A percentile compares a stretch with the other conserved stretches of the same genome.
Conservation (phyloP, 2,888 invertebrate genomes). For the Diachrysia chrysitis region DNA sequence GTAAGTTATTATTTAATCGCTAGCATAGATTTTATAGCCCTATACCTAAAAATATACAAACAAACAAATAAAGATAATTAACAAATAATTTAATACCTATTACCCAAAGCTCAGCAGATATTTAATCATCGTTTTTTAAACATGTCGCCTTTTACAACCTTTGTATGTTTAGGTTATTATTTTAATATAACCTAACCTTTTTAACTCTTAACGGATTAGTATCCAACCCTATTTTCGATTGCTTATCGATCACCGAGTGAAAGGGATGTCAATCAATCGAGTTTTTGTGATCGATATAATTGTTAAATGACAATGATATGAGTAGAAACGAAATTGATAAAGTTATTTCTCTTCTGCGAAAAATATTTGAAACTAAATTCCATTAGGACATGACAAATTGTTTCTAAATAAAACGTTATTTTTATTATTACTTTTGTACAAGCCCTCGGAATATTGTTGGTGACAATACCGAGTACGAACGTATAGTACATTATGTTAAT, state of each 20-base stretch:
- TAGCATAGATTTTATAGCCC: no score
- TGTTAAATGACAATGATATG: constrained; percentile 33
- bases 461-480: constrained; percentile 60
- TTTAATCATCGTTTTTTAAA: no score
- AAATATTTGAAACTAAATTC: constrained; percentile 20
- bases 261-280: constrained; percentile 41
- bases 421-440: constrained; percentile 57
- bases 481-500: constrained; percentile 66
- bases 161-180: neutral
- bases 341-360: constrained; percentile 16
- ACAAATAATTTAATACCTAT: no score
- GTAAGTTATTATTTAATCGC: no score
- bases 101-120: no score
- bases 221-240: constrained; percentile 29
- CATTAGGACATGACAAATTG: constrained; percentile 49
- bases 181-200: constrained; percentile 10
- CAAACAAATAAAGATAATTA: no score
- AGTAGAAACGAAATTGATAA: constrained; percentile 25
- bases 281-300: constrained; percentile 31
- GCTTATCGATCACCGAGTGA: constrained; percentile 32
- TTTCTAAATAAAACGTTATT: constrained; percentile 42
- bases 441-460: constrained; percentile 61
- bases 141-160: no score
- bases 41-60: no score
- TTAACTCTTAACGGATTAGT: constrained; percentile 17